Evolutionary conservation across 2,797 vertebrate species (phyloP), one percentile per base, ranked within the genome.

Genomic region (Lutjanus argentimaculatus): DNA sequence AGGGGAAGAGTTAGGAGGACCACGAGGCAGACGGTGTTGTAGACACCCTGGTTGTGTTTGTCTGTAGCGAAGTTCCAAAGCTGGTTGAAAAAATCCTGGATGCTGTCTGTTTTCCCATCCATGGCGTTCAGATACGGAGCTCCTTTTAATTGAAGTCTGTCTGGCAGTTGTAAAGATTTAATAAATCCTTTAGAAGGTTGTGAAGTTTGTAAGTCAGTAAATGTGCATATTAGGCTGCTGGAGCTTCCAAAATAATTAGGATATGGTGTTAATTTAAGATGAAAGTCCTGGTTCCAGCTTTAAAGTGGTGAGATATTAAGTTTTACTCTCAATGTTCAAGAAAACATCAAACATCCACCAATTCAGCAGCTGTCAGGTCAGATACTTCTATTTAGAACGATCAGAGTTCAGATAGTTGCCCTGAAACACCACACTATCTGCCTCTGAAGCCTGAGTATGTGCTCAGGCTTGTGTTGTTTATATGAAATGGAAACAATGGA

Each of bases 11-110:
- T 94, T 67, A 99, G 62, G 9, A 99, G 93, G 51, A 99, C 93
- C 0, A 86, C 96, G 79, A 99, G 93, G 88, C 98, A 99, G 69
- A 98, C 58, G 0, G 96, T 98, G 95, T 99, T 99, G 94, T 96
- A 97, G 73, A 96, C 4, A 0, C 98, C 97, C 82, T 98, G 95
- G 40, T 96, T 89, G 16, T 99, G 98, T 92, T 97, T 99, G 68
- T 84, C 88, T 22, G 84, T 84, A n/a, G 95, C 90, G 3, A 96
- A 92, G 40, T 85, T 94, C 97, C 97, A 97, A 58, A 98, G 73
- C 22, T 96, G 91, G 22, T 68, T 89, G 79, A 99, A 96, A 91
- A 99, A 98, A 15, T 95, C 90, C 80, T 84, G 85, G 79, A 98
- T 85, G 85, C 90, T 94, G 73, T 97, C 95, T 89, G 68, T 76